Evolutionary conservation across 2,797 vertebrate genomes (phyloP), one percentile per base, ranked within the genome.

Genomic region (Phaenicophaeus curvirostris): DNA sequence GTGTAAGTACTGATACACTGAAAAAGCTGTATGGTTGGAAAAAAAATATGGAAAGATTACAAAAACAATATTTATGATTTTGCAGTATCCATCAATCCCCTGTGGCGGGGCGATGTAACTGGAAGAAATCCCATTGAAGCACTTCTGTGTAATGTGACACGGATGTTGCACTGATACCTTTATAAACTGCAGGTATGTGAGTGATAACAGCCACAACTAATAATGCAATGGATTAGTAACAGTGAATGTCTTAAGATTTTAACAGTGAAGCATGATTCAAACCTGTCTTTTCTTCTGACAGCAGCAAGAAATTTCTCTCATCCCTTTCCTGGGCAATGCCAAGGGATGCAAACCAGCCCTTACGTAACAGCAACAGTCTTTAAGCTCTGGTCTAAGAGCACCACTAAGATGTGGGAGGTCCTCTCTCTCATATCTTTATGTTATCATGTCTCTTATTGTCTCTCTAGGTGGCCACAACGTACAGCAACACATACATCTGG

Each of bases 31-130:
- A 44, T 6, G 20, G 59, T 31, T 59, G 50, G 72, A 89, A 54
- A 94, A 92, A 67, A 87, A 85, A 33, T 51, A 62, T 18, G 8
- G 41, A 50, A 78, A 76, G 54, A 62, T 27, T 59, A 67, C 55
- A 66, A 81, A 93, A 66, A 39, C 15, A 66, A 16, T 39, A 83
- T 79, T 94, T 93, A 73, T 50, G 77, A 71, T 85, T 78, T 90
- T 93, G 76, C 83, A 86, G 76, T 51, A 39, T 46, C 50, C 21
- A 79, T 91, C 55, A n/a, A n/a, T 84, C 53, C 53, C 18, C 54
- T 77, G 67, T 6, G 4, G 65, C 46, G 37, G n/a, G 53, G 17
- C 41, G 67, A 77, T 0, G 8, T 27, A 66, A 79, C 66, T 9
- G 13, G 41, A 82, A 46, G 62, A 85, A 83, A 80, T 74, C n/a